These are phyloP conservation scores for Neodiprion lecontei DNA, from an alignment of 1,140 invertebrate genomes.

Conservation along the genomic window DNA sequence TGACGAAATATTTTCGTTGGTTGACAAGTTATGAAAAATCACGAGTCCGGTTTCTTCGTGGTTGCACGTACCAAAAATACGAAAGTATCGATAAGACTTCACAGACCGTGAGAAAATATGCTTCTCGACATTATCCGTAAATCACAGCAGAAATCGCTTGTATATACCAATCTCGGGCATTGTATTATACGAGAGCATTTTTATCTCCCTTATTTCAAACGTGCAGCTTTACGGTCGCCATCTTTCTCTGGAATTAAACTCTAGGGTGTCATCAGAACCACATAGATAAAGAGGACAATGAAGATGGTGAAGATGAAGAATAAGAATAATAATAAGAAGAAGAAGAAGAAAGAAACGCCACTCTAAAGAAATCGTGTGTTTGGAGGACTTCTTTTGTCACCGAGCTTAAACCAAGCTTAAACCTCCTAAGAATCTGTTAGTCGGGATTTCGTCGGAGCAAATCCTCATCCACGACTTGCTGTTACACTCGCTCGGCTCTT, in stretches of 20 bases:
- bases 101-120: no score
- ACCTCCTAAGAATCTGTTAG: not conserved
- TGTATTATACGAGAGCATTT: no score
- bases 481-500: not conserved
- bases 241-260: not conserved
- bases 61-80: no score
- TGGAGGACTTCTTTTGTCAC: not conserved
- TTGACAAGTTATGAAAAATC: no score
- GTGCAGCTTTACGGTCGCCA: not conserved
- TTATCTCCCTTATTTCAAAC: no score
- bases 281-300: not conserved
- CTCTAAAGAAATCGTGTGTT: not conserved
- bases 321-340: not conserved
- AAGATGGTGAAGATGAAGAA: not conserved
- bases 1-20: no score
- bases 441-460: not conserved
- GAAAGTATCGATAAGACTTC: no score
- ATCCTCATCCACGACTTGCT: not conserved
- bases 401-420: not conserved
- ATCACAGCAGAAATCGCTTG: no score
- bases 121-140: no score
- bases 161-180: no score
- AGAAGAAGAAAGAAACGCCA: no score
- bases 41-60: no score
- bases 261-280: not conserved